These are phyloP conservation scores for Butastur rufipennis DNA, from an alignment of 2,113 vertebrate genomes.

Conservation along the genomic window DNA sequence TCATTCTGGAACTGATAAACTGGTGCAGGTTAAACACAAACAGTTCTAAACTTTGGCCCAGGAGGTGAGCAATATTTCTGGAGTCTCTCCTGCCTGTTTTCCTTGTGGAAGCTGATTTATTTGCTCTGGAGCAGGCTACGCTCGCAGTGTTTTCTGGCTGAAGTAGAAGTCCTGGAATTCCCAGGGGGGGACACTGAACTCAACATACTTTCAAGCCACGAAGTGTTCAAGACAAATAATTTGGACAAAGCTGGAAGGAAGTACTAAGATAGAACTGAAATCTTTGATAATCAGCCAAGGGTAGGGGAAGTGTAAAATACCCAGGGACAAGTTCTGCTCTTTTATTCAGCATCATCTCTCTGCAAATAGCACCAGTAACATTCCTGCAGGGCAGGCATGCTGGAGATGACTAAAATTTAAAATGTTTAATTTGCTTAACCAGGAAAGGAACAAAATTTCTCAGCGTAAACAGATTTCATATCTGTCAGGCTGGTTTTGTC, in stretches of 20 bases:
- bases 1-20: background rate
- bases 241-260: constrained; percentile 14
- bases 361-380: constrained; percentile 28
- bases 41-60: background rate
- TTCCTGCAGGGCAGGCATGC: constrained; percentile 18
- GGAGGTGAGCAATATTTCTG: background rate
- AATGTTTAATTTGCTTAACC: constrained; percentile 6
- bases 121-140: background rate
- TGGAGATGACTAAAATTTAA: background rate
- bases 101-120: background rate
- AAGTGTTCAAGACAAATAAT: constrained; percentile 20
- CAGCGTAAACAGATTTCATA: background rate
- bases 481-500: background rate
- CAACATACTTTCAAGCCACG: background rate
- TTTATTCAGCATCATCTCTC: constrained; percentile 8
- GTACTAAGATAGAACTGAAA: background rate
- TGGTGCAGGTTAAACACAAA: background rate
- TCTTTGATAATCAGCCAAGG: constrained; percentile 19
- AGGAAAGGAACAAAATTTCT: constrained; percentile 22
- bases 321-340: background rate
- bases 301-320: constrained; percentile 28
- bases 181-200: background rate
- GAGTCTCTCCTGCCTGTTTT: background rate
- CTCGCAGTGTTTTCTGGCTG: background rate
- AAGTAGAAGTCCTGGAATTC: background rate